phyloP scores from a whole-genome alignment of 2,888 invertebrate genomes.

The Trimorus sp. region DNA sequence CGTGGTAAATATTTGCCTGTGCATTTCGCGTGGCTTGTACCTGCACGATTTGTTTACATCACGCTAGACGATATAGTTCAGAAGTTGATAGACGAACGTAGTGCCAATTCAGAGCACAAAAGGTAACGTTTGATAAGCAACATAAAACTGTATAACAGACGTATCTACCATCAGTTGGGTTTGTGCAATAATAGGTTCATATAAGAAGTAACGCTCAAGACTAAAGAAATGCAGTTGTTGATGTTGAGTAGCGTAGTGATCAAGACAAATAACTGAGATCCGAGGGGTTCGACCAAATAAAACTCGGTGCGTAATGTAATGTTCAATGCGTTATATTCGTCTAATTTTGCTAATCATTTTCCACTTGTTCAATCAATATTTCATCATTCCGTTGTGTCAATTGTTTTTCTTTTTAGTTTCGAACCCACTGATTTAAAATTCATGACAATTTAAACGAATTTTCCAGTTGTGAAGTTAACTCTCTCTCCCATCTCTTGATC shows the following conservation, averaged over 20 bases:
- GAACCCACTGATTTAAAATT: no score
- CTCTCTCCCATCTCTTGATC: conserved; percentile 49
- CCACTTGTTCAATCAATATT: background rate
- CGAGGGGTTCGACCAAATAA: conserved; percentile 8
- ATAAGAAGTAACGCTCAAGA: conserved; percentile 72
- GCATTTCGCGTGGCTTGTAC: conserved; percentile 49
- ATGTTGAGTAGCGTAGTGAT: conserved; percentile 21
- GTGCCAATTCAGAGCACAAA: conserved; percentile 16
- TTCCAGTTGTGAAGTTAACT: conserved; percentile 37
- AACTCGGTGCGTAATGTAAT: background rate
- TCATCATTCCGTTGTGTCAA: no score
- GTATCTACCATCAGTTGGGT: conserved; percentile 73
- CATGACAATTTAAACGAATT: no score
- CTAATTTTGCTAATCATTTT: background rate
- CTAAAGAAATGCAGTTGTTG: conserved; percentile 69
- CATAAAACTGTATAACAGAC: conserved; percentile 73
- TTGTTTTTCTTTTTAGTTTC: no score
- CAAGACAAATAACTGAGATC: conserved; percentile 10
- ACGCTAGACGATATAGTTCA: conserved; percentile 26
- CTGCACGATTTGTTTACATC: conserved; percentile 61
- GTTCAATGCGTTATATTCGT: background rate
- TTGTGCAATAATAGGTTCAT: conserved; percentile 71
- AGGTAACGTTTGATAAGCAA: conserved; percentile 72
- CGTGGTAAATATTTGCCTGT: no score
- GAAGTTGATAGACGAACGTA: conserved; percentile 26